Percentiles rank a stretch among this genome's conserved stretches.
phyloP scores from a whole-genome alignment of 2,888 invertebrate species.

The Andrena fulva region DNA sequence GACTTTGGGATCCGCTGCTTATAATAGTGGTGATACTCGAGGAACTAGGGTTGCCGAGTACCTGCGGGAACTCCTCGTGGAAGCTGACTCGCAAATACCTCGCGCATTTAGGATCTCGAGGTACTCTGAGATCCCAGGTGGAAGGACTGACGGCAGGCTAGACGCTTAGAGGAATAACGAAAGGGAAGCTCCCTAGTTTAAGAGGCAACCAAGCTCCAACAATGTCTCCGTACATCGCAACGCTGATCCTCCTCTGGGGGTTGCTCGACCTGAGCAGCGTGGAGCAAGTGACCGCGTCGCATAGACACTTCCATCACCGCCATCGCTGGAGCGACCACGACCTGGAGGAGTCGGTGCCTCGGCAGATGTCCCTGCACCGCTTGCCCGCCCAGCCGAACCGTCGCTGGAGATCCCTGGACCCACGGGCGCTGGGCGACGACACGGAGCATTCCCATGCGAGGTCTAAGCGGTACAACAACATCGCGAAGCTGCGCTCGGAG shows the following conservation, averaged over 20 bases:
- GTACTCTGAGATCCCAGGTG: slow-evolving; percentile 14
- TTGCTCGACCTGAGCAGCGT: slow-evolving; percentile 1
- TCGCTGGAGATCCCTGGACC: neutral
- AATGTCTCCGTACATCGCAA: neutral
- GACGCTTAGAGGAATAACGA: neutral
- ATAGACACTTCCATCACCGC: slow-evolving; percentile 26
- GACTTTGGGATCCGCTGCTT: no score
- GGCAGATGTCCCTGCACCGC: neutral
- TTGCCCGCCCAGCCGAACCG: neutral
- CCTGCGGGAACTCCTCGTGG: no score
- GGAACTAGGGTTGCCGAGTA: no score
- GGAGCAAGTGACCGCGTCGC: neutral
- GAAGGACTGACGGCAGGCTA: neutral
- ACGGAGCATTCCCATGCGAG: neutral
- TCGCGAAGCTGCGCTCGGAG: no score
- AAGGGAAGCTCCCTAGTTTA: neutral
- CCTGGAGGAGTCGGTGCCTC: slow-evolving; percentile 11
- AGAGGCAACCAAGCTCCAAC: no score
- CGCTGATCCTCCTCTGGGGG: neutral
- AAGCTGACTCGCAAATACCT: no score
- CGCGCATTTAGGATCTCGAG: slow-evolving; percentile 1
- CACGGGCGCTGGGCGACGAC: neutral
- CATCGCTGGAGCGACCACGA: slow-evolving; percentile 4
- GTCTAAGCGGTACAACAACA: no score
- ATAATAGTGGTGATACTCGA: no score